phyloP scores from a whole-genome alignment of 1,140 invertebrate species.

The Drosophila albomicans region DNA sequence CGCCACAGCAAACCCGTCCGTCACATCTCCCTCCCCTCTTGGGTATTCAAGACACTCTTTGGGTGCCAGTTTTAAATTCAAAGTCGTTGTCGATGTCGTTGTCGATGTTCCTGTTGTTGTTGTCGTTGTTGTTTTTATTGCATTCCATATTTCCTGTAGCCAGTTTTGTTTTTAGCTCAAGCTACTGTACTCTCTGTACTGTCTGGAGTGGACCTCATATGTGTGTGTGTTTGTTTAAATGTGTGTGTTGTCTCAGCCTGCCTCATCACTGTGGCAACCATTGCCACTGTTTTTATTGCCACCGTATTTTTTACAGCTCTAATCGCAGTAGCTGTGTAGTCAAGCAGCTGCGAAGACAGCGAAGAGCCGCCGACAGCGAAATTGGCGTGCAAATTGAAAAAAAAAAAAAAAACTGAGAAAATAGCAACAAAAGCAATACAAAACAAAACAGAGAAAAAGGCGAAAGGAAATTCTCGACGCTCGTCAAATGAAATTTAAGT shows the following conservation, averaged over 20 bases:
- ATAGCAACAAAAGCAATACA: slow-evolving; percentile 4
- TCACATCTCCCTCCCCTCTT: neutral
- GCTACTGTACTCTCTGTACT: slow-evolving; percentile 36
- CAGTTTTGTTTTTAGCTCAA: slow-evolving; percentile 26
- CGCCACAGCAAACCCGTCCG: slow-evolving; percentile 15
- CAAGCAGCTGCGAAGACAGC: slow-evolving; percentile 2
- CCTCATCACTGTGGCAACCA: neutral
- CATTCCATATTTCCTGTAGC: slow-evolving; percentile 48
- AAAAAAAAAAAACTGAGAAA: slow-evolving; percentile 3
- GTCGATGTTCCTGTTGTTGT: slow-evolving; percentile 18
- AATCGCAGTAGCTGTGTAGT: slow-evolving; percentile 57
- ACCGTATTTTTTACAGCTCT: slow-evolving; percentile 74
- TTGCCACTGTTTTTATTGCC: slow-evolving; percentile 57
- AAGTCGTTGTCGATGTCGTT: neutral
- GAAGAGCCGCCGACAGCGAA: slow-evolving; percentile 56
- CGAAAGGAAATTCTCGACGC: slow-evolving; percentile 25
- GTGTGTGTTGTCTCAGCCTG: slow-evolving; percentile 2
- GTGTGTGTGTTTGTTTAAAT: slow-evolving; percentile 6
- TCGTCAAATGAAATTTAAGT: slow-evolving; percentile 56
- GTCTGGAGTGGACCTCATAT: slow-evolving; percentile 5
- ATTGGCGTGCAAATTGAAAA: slow-evolving; percentile 74
- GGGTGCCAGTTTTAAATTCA: slow-evolving; percentile 27
- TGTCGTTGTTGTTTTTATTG: slow-evolving; percentile 27
- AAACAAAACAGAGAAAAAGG: slow-evolving; percentile 1
- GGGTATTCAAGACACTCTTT: neutral